A percentile compares a stretch with the other conserved stretches of the same genome.
Evolutionary conservation across 92 coral and sea anemone genomes (phyloP).

Genomic region (Phenganax marumi): DNA sequence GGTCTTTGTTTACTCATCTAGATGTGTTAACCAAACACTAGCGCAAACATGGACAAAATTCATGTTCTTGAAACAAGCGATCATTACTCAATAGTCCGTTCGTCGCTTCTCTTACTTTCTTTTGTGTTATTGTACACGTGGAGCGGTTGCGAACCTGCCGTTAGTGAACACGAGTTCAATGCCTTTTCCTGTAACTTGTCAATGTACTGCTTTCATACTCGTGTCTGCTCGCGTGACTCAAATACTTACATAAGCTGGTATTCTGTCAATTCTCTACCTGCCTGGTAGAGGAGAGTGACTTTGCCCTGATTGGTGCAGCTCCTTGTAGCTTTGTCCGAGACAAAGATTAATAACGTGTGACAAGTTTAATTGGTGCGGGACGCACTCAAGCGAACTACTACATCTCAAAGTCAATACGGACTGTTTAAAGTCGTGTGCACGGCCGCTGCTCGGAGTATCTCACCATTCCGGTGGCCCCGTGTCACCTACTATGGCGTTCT

Average conservation of each 20-base stretch:
- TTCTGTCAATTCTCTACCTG: constrained; percentile 30
- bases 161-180: constrained; percentile 4
- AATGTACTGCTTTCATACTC: neutral
- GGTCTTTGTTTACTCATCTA: constrained; percentile 97
- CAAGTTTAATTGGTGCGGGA: constrained; percentile 89
- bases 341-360: constrained; percentile 94
- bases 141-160: constrained; percentile 18
- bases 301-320: constrained; percentile 38
- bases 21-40: constrained; percentile 87
- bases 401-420: constrained; percentile 34
- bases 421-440: constrained; percentile 25
- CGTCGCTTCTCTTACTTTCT: constrained; percentile 4
- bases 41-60: constrained; percentile 39
- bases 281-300: constrained; percentile 9
- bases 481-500: constrained; percentile 58
- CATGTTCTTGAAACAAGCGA: constrained; percentile 28
- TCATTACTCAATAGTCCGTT: constrained; percentile 35
- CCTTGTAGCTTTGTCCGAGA: constrained; percentile 29
- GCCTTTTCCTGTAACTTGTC: constrained; percentile 13
- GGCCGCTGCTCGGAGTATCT: constrained; percentile 2
- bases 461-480: neutral
- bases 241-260: constrained; percentile 28
- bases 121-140: constrained; percentile 3
- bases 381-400: constrained; percentile 45
- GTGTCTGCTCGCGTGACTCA: constrained; percentile 26